Percentiles rank a stretch among this genome's conserved stretches.
Evolutionary conservation across 2,113 vertebrate genomes (phyloP).

Genomic region (Ellobius talpinus): DNA sequence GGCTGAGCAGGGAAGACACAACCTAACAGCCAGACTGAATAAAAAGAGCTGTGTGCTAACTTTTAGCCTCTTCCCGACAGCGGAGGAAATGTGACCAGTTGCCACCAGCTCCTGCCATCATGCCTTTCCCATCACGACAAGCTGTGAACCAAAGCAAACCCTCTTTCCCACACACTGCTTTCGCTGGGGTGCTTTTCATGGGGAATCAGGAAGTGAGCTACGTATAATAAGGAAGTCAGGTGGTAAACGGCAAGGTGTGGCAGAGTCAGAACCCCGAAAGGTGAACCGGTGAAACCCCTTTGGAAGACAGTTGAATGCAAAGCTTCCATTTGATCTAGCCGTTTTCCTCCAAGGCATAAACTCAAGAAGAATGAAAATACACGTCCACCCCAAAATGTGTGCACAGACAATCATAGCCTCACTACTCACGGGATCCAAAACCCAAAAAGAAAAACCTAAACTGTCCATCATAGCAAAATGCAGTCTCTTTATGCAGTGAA

Average conservation of each 20-base stretch:
- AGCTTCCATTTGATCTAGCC: background rate
- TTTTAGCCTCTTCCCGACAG: background rate
- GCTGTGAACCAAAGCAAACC: background rate
- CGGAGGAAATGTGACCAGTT: no score
- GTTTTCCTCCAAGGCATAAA: background rate
- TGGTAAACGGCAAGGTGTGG: background rate
- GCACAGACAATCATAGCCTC: no score
- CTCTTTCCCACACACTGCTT: background rate
- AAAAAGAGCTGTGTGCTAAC: background rate
- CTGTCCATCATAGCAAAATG: background rate
- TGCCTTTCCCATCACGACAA: rapidly evolving
- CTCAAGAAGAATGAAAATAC: background rate
- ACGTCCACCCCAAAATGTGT: background rate
- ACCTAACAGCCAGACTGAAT: background rate
- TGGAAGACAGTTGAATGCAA: constrained; percentile 40
- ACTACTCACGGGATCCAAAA: background rate
- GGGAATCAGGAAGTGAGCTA: background rate
- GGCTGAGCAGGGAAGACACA: background rate
- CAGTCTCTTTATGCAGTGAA: background rate
- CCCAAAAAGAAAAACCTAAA: background rate
- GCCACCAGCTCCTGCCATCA: no score
- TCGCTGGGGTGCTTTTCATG: background rate
- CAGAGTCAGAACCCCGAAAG: background rate
- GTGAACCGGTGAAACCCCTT: background rate
- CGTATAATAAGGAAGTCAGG: background rate